Evolutionary conservation across 2,797 vertebrate species (phyloP), one percentile per base, ranked within the genome.

Genomic region (Cygnus olor): DNA sequence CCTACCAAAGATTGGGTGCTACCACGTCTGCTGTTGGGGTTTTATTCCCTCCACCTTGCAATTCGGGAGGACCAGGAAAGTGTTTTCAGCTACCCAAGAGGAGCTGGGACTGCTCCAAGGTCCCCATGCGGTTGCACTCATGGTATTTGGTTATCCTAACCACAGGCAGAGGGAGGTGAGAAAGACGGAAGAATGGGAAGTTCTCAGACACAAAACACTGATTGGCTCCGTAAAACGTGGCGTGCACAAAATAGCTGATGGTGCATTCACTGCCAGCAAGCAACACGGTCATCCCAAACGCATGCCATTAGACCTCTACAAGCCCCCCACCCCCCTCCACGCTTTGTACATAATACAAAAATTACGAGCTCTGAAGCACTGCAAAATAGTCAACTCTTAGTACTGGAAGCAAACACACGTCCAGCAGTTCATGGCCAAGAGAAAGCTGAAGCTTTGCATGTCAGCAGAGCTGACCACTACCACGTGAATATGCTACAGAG

Each of bases 241-340:
- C 8, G 64, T 4, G 63, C n/a, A 60, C 38, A 44, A 17, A 63
- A 66, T 44, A 80, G 70, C 53, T 47, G 88, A 61, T 78, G 93
- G 93, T 14, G 66, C 78, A 42, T 88, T 81, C 92, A 57, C 21
- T 79, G 85, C 73, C 89, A 93, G 92, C 85, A 79, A 95, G 88
- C 85, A 71, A 91, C 6, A 28, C 2, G 38, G 81, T 76, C 87
- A 12, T 42, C 36, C 85, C 87, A 74, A 93, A 89, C 2, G 47
- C 92, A 88, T 90, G 92, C 95, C 69, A 11, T 38, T 56, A 86
- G 71, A 90, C 60, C 71, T 73, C 56, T 5, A 56, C 28, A 79
- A 74, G 72, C 4, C 64, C 42, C 54, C 2, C 45, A 18, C 27
- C 40, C 30, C 66, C 49, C 68, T 40, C 54, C 81, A 56, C 56